These are phyloP conservation scores for Dipodomys spectabilis DNA, from an alignment of 2,113 vertebrate genomes.

Conservation along the genomic window DNA sequence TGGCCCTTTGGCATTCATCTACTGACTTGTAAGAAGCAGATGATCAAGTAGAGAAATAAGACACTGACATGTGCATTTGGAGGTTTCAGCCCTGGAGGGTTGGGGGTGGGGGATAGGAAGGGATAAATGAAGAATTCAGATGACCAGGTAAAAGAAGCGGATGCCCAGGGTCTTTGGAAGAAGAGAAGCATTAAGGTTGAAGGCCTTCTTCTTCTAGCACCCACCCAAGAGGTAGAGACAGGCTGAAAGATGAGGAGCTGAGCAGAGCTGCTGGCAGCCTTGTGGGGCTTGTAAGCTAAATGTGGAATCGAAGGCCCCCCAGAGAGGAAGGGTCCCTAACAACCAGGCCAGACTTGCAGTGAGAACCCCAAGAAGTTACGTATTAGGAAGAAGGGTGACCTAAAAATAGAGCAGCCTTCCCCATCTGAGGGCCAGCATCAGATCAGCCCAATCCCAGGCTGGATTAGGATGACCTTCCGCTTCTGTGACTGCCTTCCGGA, in stretches of 20 bases:
- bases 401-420: background rate
- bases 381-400: background rate
- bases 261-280: background rate
- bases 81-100: too few relatives aligned
- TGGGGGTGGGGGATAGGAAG: too few relatives aligned
- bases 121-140: background rate
- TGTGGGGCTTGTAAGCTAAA: background rate
- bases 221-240: rapidly evolving
- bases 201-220: background rate
- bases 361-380: background rate
- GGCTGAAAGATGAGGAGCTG: background rate
- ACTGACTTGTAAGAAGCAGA: background rate
- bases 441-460: constrained; percentile 30
- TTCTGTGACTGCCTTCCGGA: constrained; percentile 28
- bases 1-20: background rate
- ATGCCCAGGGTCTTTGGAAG: background rate
- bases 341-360: background rate
- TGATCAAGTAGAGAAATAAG: background rate
- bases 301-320: background rate
- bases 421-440: background rate
- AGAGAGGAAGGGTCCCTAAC: background rate
- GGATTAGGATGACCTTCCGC: constrained; percentile 23
- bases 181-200: background rate
- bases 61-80: too few relatives aligned
- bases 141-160: background rate